Conservation (phyloP, 1,140 invertebrate genomes). For the Musca domestica region DNA sequence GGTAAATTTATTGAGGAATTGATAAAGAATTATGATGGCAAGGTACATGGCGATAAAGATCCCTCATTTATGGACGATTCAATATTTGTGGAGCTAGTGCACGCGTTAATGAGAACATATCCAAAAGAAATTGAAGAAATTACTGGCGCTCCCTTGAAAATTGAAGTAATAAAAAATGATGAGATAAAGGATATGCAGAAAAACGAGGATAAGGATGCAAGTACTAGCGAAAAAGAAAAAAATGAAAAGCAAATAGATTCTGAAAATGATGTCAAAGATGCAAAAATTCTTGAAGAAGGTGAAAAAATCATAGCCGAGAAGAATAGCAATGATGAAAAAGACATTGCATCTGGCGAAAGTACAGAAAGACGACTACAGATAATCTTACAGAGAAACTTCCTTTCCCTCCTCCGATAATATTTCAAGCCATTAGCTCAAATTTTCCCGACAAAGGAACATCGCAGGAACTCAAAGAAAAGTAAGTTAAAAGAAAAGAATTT, state of each 20-base stretch:
- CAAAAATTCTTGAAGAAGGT: background rate
- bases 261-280: constrained; percentile 23
- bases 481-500: constrained; percentile 42
- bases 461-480: constrained; percentile 89
- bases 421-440: constrained; percentile 86
- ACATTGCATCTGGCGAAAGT: constrained; percentile 32
- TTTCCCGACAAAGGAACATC: constrained; percentile 91
- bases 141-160: background rate
- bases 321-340: background rate
- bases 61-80: constrained; percentile 91
- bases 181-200: constrained; percentile 23
- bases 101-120: constrained; percentile 75
- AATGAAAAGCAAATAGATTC: constrained; percentile 24
- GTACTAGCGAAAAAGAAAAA: constrained; percentile 30
- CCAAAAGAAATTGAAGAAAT: constrained; percentile 64
- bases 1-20: constrained; percentile 96
- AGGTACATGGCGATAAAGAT: constrained; percentile 88
- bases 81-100: constrained; percentile 90
- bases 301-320: background rate
- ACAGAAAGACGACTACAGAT: background rate
- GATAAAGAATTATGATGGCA: constrained; percentile 97
- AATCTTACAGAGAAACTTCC: constrained; percentile 47
- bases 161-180: constrained; percentile 30
- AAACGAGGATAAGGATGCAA: constrained; percentile 23
- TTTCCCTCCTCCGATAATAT: constrained; percentile 69